Percentiles rank a stretch among this genome's conserved stretches.
Evolutionary conservation across 2,888 invertebrate species (phyloP).

Genomic region (Mechanitis messenoides): DNA sequence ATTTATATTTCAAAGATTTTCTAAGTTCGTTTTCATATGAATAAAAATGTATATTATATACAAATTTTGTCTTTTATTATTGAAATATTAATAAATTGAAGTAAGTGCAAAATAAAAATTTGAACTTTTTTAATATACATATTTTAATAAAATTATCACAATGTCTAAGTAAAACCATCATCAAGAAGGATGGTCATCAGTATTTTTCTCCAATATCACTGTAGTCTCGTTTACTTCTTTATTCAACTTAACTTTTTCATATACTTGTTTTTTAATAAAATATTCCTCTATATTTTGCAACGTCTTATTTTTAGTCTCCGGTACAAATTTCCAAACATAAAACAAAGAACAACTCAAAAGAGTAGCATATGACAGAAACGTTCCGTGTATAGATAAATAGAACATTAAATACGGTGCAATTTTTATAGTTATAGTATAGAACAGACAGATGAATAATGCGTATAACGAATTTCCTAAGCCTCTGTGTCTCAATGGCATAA

Average conservation of each 20-base stretch:
- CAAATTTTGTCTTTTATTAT: no score
- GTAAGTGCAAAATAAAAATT: no score
- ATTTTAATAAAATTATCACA: background rate
- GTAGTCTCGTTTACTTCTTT: conserved; percentile 9
- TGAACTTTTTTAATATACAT: no score
- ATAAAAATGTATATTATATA: no score
- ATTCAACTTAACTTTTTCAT: background rate
- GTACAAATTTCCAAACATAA: conserved; percentile 21
- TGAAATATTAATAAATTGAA: no score
- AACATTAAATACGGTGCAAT: conserved; percentile 20
- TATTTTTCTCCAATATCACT: conserved; percentile 7
- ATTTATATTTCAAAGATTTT: no score
- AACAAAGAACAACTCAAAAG: conserved; percentile 18
- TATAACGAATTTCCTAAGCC: conserved; percentile 18
- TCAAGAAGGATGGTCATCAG: conserved; percentile 1
- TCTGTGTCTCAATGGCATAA: conserved; percentile 23
- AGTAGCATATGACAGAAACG: conserved; percentile 17
- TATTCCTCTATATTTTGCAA: conserved; percentile 23
- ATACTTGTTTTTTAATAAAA: conserved; percentile 6
- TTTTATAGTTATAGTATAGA: conserved; percentile 20
- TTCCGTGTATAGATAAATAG: conserved; percentile 19
- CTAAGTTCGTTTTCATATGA: no score
- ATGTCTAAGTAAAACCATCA: conserved; percentile 7
- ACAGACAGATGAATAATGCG: conserved; percentile 21
- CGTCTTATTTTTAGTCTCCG: conserved; percentile 24